phyloP scores from a whole-genome alignment of 2,888 invertebrate genomes.

The Sarcophaga rosellei region DNA sequence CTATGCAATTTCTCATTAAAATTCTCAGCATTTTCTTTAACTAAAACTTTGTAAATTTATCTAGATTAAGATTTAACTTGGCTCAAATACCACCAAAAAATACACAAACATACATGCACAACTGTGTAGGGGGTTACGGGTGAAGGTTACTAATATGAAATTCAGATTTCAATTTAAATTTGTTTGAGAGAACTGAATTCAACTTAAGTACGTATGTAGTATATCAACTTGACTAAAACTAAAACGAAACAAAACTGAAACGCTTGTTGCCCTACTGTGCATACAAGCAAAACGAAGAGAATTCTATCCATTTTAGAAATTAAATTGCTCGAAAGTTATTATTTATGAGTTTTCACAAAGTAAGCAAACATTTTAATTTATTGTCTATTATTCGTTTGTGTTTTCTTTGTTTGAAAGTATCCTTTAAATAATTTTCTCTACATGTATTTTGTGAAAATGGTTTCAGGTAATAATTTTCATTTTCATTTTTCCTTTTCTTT shows the following conservation, averaged over 20 bases:
- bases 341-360: conserved; percentile 3
- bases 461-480: conserved; percentile 30
- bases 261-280: not conserved
- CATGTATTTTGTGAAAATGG: conserved; percentile 7
- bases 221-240: not conserved
- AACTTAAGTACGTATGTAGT: not conserved
- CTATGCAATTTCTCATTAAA: conserved; percentile 42
- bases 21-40: conserved; percentile 22
- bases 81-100: not conserved
- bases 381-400: not conserved
- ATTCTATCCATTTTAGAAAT: conserved; percentile 27
- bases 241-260: not conserved
- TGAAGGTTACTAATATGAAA: not conserved
- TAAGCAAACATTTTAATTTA: conserved; percentile 27
- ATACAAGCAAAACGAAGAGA: not conserved
- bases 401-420: not conserved
- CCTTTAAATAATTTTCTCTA: not conserved
- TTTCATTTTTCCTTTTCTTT: not conserved
- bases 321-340: conserved; percentile 31
- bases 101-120: not conserved
- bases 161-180: conserved; percentile 37
- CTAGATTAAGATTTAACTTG: conserved; percentile 30
- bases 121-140: not conserved
- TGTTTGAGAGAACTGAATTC: not conserved
- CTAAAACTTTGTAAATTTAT: conserved; percentile 26